These are phyloP conservation scores for Leptopterna dolabrata DNA, from an alignment of 2,888 invertebrate species.

Conservation along the genomic window DNA sequence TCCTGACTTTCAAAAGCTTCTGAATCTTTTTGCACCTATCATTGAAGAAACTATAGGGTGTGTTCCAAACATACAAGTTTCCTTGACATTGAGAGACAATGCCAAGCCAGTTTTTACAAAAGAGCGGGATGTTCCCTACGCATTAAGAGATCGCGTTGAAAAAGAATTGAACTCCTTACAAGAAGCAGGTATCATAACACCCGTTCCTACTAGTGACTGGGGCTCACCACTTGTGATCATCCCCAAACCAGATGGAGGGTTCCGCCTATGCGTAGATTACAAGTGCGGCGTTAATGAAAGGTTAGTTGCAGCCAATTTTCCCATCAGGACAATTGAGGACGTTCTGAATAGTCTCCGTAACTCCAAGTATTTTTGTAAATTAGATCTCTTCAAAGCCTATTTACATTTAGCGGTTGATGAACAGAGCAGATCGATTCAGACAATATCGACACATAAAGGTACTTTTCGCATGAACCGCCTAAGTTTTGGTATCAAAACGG, in stretches of 20 bases:
- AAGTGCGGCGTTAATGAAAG: too few relatives aligned
- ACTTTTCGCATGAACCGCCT: too few relatives aligned
- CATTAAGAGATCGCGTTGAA: neutral
- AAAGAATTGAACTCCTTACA: neutral
- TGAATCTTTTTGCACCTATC: neutral
- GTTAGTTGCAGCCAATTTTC: slow-evolving; percentile 44
- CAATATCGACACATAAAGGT: too few relatives aligned
- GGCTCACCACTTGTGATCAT: neutral
- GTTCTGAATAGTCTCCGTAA: too few relatives aligned
- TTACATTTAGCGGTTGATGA: slow-evolving; percentile 56
- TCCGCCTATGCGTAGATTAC: neutral
- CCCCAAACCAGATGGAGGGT: neutral
- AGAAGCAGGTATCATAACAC: neutral
- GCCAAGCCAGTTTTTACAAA: slow-evolving; percentile 51
- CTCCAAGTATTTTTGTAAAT: too few relatives aligned
- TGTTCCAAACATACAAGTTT: neutral
- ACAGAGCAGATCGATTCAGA: slow-evolving; percentile 24
- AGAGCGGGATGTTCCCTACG: slow-evolving; percentile 54
- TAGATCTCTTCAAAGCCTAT: slow-evolving; percentile 61
- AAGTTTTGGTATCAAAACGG: too few relatives aligned
- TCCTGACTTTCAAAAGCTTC: too few relatives aligned
- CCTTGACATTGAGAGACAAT: neutral
- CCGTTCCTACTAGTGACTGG: neutral
- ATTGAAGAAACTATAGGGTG: neutral
- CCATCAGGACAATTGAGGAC: slow-evolving; percentile 61